A percentile compares a stretch with the other conserved stretches of the same genome.
Evolutionary conservation across 2,888 invertebrate species (phyloP).

Genomic region (Drosophila fulvimacula): DNA sequence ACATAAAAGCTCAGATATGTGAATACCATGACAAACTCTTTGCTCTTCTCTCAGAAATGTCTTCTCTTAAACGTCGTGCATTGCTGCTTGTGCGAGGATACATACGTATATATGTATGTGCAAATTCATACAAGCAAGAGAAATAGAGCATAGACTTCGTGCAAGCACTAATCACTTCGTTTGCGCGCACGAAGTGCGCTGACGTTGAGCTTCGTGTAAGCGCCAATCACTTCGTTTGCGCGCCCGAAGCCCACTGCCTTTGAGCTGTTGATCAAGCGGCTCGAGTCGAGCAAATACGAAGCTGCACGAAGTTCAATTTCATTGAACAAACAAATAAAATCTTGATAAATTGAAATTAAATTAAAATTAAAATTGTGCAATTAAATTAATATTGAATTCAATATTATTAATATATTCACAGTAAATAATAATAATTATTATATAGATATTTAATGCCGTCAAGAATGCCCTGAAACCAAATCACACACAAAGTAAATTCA

Average conservation of each 20-base stretch:
- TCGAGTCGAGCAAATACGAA: background rate
- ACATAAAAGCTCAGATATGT: background rate
- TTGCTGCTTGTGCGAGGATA: background rate
- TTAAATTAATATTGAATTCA: background rate
- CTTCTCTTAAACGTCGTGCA: too few species aligned
- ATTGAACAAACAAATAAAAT: background rate
- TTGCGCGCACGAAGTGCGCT: too few species aligned
- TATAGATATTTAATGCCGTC: background rate
- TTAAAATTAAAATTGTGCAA: background rate
- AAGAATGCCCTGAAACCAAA: background rate
- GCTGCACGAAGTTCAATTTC: background rate
- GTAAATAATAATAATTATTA: background rate
- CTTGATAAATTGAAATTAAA: background rate
- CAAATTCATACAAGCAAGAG: too few species aligned
- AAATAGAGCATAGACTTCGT: background rate
- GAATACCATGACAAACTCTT: too few species aligned
- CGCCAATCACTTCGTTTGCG: background rate
- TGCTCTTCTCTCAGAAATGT: too few species aligned
- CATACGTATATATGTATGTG: background rate
- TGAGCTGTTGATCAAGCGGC: background rate
- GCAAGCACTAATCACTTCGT: too few species aligned
- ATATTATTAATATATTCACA: background rate
- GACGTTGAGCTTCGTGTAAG: too few species aligned
- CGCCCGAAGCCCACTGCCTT: background rate
- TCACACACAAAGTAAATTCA: background rate